Conservation (phyloP, 2,797 vertebrate species). For the Chloroceryle amazona region DNA sequence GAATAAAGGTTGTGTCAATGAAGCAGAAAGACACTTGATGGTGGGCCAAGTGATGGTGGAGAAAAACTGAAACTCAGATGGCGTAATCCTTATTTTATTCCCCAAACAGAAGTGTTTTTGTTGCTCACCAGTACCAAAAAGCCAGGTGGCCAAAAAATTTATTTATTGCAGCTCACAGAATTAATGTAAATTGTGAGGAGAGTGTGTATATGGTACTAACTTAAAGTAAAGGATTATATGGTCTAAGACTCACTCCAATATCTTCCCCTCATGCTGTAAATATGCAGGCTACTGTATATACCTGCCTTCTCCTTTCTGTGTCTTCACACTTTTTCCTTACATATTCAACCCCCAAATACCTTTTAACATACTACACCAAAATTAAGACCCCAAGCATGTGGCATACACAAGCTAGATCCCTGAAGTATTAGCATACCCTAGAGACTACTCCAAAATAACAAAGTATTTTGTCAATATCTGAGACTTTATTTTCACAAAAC, state of each 20-base stretch:
- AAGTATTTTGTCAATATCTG: background rate
- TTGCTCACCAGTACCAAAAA: background rate
- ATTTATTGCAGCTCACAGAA: background rate
- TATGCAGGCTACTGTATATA: fast-evolving
- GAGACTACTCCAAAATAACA: background rate
- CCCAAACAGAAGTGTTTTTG: background rate
- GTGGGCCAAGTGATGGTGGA: background rate
- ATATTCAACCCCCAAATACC: background rate
- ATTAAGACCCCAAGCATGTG: background rate
- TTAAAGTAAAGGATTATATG: background rate
- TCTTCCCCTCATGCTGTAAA: background rate
- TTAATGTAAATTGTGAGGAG: background rate
- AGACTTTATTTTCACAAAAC: background rate
- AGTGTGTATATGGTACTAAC: background rate
- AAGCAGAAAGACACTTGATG: background rate
- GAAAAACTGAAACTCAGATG: background rate
- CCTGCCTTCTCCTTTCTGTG: background rate
- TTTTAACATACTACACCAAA: background rate
- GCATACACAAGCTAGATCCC: background rate
- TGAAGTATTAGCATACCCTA: background rate
- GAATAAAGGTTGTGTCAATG: background rate
- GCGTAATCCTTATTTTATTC: background rate
- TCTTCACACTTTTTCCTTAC: background rate
- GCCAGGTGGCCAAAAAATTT: background rate
- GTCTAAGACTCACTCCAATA: background rate